phyloP scores from a whole-genome alignment of 2,113 vertebrate species.

The Pelusios castaneus region DNA sequence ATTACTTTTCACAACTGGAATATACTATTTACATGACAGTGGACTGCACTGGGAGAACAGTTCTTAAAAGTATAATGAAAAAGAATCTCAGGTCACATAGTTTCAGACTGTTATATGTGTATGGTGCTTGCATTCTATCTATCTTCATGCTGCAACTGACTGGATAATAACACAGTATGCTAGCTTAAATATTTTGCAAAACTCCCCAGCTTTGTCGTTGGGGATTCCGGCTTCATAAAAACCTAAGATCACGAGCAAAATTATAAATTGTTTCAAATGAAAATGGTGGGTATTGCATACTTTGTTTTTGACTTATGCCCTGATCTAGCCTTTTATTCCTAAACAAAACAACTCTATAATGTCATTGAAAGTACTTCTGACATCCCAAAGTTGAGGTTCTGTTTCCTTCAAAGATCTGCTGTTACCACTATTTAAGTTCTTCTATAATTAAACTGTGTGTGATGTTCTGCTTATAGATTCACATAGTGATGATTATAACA shows the following conservation, averaged over 20 bases:
- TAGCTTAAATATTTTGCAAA: constrained; percentile 12
- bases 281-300: constrained; percentile 19
- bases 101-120: neutral
- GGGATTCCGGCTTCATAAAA: constrained; percentile 23
- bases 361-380: constrained; percentile 70
- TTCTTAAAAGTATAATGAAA: neutral
- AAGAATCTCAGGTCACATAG: constrained; percentile 8
- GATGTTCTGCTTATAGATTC: constrained; percentile 49
- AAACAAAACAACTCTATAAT: constrained; percentile 48
- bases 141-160: neutral
- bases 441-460: constrained; percentile 72
- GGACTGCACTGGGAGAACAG: neutral
- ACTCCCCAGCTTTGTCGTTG: neutral
- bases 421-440: constrained; percentile 62
- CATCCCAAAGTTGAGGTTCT: constrained; percentile 63
- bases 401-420: constrained; percentile 53
- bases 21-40: neutral
- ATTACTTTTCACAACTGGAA: neutral
- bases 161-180: neutral
- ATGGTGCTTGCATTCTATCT: neutral
- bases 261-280: constrained; percentile 60
- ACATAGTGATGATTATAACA: constrained; percentile 27
- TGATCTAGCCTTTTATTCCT: constrained; percentile 38
- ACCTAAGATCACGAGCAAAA: constrained; percentile 62
- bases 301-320: constrained; percentile 68